These are phyloP conservation scores for Corvus hawaiiensis DNA, from an alignment of 2,113 vertebrate genomes.

Conservation along the genomic window DNA sequence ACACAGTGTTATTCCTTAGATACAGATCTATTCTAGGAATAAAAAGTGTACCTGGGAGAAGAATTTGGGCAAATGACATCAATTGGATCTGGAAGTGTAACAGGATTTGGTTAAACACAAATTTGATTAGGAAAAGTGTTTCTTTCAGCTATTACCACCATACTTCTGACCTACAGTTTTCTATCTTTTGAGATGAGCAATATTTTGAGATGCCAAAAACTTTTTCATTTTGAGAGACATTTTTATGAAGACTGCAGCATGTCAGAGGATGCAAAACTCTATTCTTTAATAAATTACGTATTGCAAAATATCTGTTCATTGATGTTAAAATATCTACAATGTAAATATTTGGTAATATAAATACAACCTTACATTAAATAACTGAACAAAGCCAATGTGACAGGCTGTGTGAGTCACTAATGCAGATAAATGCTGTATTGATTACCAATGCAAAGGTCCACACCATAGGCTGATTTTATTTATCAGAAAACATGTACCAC, in stretches of 20 bases:
- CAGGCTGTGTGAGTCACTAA: slow-evolving; percentile 13
- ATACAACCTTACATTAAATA: neutral
- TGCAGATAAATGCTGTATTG: neutral
- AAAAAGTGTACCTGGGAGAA: neutral
- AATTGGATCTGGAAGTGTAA: neutral
- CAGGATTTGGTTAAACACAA: neutral
- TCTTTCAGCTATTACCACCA: neutral
- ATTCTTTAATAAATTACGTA: neutral
- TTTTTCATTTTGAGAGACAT: neutral
- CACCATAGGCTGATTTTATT: slow-evolving; percentile 44
- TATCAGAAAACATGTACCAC: slow-evolving; percentile 10
- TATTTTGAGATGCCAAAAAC: neutral
- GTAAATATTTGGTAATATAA: neutral
- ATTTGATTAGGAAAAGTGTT: neutral
- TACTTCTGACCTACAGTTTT: neutral
- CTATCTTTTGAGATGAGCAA: neutral
- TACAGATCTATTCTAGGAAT: neutral
- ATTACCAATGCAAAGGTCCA: slow-evolving; percentile 20
- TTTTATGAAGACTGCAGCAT: neutral
- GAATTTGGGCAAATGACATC: neutral
- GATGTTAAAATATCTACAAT: neutral
- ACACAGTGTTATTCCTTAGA: neutral
- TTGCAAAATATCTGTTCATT: neutral
- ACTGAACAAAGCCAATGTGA: neutral
- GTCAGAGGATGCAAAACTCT: neutral